Evolutionary conservation across 92 coral and sea anemone species (phyloP), one percentile per base, ranked within the genome.

Genomic region (Epizoanthus fatuus): DNA sequence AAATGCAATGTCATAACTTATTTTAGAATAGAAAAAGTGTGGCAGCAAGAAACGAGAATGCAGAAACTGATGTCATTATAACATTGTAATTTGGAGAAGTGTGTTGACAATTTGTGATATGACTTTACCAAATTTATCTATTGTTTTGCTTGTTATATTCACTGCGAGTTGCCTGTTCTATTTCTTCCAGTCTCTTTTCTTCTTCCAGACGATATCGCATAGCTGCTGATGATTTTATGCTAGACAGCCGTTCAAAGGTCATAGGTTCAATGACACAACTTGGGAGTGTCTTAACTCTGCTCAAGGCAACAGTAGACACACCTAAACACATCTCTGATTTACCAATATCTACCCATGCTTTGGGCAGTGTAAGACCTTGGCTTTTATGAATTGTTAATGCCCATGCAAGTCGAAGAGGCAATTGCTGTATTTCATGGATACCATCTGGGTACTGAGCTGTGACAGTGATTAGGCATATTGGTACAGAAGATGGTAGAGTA

Each of bases 161-260:
- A 79, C 53, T 63, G 3, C 59, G 84, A 53, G 74, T 79, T 42
- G 73, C 58, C 70, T 79, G 22, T 79, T 72, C 72, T 79, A 79
- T 72, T 63, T n/a, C n/a, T 59, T 63, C 51, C 63, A 79, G 58
- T 79, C 73, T 15, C 68, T 65, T 39, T 79, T 79, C 84, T 78
- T 78, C 84, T 79, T 57, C 69, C 39, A 78, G 71, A 13, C 83
- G 63, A 78, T 56, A 78, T 57, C 57, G 70, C 71, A 78, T 52
- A 55, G 83, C 35, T 78, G 63, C 67, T 56, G 84, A 75, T 51
- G 64, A 63, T 71, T 79, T 63, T 15, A 79, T 25, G 72, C 72
- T 62, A 47, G 84, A 58, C 38, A 59, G 69, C 59, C 81, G 47
- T 51, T 79, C 29, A 79, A 79, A 79, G 65, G 84, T 79, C 84